Percentiles rank a stretch among this genome's conserved stretches.
These are phyloP conservation scores for Cataglyphis cursor DNA, from an alignment of 2,888 invertebrate genomes.

Conservation along the genomic window DNA sequence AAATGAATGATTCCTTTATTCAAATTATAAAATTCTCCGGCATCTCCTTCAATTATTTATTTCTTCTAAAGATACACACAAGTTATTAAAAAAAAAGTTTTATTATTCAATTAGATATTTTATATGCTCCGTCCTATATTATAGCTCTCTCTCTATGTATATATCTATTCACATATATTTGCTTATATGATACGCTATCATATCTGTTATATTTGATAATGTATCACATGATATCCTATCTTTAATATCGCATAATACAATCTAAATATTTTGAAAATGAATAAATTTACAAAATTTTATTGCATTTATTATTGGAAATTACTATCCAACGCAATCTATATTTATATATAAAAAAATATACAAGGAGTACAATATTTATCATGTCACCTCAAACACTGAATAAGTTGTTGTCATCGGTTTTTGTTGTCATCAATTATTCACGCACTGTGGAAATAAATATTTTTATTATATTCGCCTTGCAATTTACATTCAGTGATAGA, in stretches of 20 bases:
- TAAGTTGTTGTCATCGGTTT: neutral
- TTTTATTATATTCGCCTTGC: neutral
- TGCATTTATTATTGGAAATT: neutral
- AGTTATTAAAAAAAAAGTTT: neutral
- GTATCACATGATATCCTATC: neutral
- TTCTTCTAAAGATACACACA: too few species aligned
- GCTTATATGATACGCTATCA: neutral
- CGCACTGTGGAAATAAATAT: neutral
- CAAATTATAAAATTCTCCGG: neutral
- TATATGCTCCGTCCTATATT: neutral
- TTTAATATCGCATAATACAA: neutral
- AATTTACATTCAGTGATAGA: neutral
- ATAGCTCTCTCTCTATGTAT: neutral
- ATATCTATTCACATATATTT: neutral
- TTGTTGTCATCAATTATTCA: constrained; percentile 20
- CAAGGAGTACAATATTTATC: neutral
- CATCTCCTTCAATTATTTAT: neutral
- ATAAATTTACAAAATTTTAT: neutral
- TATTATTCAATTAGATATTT: neutral
- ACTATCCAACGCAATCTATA: neutral
- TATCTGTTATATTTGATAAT: neutral
- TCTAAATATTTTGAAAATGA: neutral
- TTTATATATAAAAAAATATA: neutral
- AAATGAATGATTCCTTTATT: neutral
- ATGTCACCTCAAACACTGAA: neutral